phyloP scores from a whole-genome alignment of 30 jellyfish, hydroid and myxozoan species.

The Aurelia aurita region DNA sequence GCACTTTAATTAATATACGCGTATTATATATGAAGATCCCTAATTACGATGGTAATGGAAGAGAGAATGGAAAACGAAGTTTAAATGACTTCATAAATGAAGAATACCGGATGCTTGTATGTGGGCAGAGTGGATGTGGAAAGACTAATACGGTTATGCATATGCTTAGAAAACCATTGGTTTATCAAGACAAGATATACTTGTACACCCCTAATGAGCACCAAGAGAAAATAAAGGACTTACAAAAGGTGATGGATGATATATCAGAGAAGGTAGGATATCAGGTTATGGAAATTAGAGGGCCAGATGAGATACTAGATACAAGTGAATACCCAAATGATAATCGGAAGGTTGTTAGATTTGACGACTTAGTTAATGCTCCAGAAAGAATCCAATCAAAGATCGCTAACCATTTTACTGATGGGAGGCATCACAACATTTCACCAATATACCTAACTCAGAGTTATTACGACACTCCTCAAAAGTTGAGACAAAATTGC shows the following conservation, averaged over 20 bases:
- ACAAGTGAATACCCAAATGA: conserved; percentile 27
- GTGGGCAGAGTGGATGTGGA: conserved; percentile 30
- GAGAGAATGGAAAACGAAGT: conserved; percentile 12
- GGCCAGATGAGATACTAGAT: conserved; percentile 18
- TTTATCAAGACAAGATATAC: conserved; percentile 8
- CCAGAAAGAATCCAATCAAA: conserved; percentile 27
- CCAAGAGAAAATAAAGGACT: conserved; percentile 20
- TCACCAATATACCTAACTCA: conserved; percentile 26
- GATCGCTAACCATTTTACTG: conserved; percentile 40
- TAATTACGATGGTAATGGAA: conserved; percentile 1
- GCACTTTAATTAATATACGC: neutral
- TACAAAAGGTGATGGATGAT: conserved; percentile 21
- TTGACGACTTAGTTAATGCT: conserved; percentile 32
- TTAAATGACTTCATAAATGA: conserved; percentile 3
- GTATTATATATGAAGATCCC: conserved; percentile 15
- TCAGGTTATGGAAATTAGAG: conserved; percentile 24
- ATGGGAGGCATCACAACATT: conserved; percentile 38
- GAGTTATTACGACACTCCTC: conserved; percentile 33
- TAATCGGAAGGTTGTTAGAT: conserved; percentile 30
- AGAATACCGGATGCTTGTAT: conserved; percentile 8
- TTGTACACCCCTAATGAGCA: conserved; percentile 14
- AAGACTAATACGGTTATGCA: conserved; percentile 31
- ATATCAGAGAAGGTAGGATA: conserved; percentile 27
- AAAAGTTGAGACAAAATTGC: conserved; percentile 36
- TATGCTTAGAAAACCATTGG: conserved; percentile 18